A percentile compares a stretch with the other conserved stretches of the same genome.
Evolutionary conservation across 2,888 invertebrate genomes (phyloP).

Genomic region (Actias luna): DNA sequence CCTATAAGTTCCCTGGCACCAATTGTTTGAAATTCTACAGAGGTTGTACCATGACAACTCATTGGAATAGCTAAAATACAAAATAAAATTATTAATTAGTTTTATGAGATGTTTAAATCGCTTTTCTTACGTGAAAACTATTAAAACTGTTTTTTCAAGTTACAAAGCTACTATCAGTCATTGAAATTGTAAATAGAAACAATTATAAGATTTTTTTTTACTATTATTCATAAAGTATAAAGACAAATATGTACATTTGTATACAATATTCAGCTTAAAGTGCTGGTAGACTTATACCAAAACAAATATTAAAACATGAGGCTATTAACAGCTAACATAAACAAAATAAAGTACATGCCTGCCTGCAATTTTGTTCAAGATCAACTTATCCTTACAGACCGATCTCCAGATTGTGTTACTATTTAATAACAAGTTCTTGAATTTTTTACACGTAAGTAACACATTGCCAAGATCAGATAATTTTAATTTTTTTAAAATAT

Average conservation of each 20-base stretch:
- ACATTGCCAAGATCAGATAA: constrained; percentile 55
- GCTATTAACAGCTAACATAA: not conserved
- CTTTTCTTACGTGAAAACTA: not conserved
- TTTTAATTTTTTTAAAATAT: constrained; percentile 51
- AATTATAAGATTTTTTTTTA: too few relatives aligned
- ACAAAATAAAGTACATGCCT: constrained; percentile 29
- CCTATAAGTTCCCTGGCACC: constrained; percentile 62
- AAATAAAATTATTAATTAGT: not conserved
- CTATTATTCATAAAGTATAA: too few relatives aligned
- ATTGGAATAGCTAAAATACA: constrained; percentile 29
- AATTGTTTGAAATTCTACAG: constrained; percentile 63
- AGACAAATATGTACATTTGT: too few relatives aligned
- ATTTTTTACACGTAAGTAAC: constrained; percentile 59
- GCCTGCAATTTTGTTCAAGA: constrained; percentile 36
- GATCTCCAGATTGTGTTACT: constrained; percentile 61
- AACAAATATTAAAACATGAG: too few relatives aligned
- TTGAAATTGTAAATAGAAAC: too few relatives aligned
- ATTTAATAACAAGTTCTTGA: constrained; percentile 49
- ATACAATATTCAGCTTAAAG: too few relatives aligned
- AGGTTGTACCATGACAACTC: constrained; percentile 47
- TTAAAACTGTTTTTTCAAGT: too few relatives aligned
- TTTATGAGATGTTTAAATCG: not conserved
- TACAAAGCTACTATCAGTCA: too few relatives aligned
- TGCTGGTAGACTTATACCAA: too few relatives aligned
- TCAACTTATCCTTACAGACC: constrained; percentile 36